Conservation (phyloP, 2,888 invertebrate genomes). For the Patella ulyssiponensis region DNA sequence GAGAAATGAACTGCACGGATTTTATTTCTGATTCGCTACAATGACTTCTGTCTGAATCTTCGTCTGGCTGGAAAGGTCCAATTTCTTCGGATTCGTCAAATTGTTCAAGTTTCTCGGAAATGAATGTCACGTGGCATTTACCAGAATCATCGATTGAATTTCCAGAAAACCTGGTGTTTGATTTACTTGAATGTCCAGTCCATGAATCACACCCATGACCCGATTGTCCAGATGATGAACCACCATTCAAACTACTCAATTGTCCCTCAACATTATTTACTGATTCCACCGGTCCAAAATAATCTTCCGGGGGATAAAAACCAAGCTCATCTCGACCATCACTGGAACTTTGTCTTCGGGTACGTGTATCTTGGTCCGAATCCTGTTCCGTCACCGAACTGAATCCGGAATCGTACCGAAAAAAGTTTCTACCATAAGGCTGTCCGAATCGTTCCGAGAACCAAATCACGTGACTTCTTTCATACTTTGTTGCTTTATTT, state of each 20-base stretch:
- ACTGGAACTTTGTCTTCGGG: too few relatives aligned
- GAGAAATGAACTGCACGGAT: too few relatives aligned
- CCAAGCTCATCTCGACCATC: background rate
- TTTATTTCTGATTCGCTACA: too few relatives aligned
- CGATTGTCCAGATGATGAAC: too few relatives aligned
- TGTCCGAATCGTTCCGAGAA: background rate
- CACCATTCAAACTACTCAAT: too few relatives aligned
- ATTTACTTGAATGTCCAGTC: too few relatives aligned
- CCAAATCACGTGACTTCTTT: background rate
- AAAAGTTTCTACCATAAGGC: background rate
- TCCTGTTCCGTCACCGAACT: background rate
- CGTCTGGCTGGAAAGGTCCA: too few relatives aligned
- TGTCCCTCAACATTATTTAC: background rate
- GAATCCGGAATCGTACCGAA: background rate
- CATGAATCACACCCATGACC: too few relatives aligned
- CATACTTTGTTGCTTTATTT: background rate
- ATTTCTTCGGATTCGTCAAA: too few relatives aligned
- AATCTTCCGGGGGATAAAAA: background rate
- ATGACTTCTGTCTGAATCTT: too few relatives aligned
- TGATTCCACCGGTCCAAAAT: background rate
- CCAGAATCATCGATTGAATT: background rate
- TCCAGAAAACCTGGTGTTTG: background rate
- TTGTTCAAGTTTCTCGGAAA: too few relatives aligned
- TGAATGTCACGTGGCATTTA: too few relatives aligned
- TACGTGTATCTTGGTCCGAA: background rate